Evolutionary conservation across 1,140 invertebrate genomes (phyloP).

Genomic region (Aphis craccivora): DNA sequence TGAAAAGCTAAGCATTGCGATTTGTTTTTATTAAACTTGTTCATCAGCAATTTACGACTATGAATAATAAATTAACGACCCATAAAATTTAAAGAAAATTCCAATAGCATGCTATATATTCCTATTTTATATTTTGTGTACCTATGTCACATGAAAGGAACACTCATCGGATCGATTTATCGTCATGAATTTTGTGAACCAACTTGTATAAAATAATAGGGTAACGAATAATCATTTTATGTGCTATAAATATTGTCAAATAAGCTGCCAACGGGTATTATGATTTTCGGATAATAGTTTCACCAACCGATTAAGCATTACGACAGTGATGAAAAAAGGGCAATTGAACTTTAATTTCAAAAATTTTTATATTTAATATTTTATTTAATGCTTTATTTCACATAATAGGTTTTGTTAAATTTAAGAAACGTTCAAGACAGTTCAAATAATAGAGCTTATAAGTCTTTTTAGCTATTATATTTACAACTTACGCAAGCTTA

Average conservation of each 20-base stretch:
- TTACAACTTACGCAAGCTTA: not conserved
- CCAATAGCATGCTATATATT: not conserved
- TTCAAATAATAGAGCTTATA: not conserved
- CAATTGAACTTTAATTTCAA: not conserved
- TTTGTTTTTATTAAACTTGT: constrained; percentile 2
- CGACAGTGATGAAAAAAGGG: not conserved
- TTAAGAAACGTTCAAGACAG: not conserved
- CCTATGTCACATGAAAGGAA: not conserved
- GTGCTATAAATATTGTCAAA: not conserved
- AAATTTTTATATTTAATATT: not conserved
- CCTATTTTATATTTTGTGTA: not conserved
- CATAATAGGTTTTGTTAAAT: not conserved
- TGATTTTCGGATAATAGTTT: constrained; percentile 4
- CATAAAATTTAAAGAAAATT: not conserved
- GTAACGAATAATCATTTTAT: constrained; percentile 9
- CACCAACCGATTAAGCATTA: not conserved
- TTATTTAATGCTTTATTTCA: not conserved
- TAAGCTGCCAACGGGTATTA: not conserved
- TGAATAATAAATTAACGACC: not conserved
- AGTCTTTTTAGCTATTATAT: not conserved
- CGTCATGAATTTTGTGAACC: not conserved
- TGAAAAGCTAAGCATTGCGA: not conserved
- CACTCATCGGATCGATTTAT: not conserved
- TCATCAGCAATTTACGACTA: not conserved
- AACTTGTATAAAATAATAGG: not conserved